Base-by-base conservation (phyloP, 2,797 vertebrate genomes). In the Sebastiscus tertius region DNA sequence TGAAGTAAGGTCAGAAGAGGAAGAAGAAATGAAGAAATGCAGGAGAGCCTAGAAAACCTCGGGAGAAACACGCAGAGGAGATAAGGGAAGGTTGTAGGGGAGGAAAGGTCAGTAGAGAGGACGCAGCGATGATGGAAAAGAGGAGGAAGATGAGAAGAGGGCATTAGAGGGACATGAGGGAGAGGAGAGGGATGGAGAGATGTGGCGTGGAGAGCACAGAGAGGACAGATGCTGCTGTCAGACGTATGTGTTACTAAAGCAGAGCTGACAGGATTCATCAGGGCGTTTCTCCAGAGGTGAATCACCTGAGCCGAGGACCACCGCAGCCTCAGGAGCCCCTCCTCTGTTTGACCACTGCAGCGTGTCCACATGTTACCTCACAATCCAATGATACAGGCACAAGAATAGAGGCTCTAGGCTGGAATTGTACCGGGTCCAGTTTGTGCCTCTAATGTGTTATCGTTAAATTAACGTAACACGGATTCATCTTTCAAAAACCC, bases 241-340 rank as follows among this genome's bases (percentile, higher is more conserved):
- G 16, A 89, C n/a, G 31, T 42, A 78, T 72, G 72, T 80, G 82
- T 84, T 75, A 55, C 75, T 49, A 78, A 89, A 93, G 86, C 80
- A 42, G 75, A 86, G 83, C 79, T 69, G 91, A 90, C 91, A 87
- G 86, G 72, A 77, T 64, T 81, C 36, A 33, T 84, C 88, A 71
- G 75, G 72, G 14, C n/a, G 39, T 87, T 80, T 74, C 84, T 81
- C 83, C 65, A 68, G 85, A 74, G 80, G 84, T 77, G 79, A 80
- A 76, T 72, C 85, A 85, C 85, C 87, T 85, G 83, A 69, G 27
- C 67, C 0, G 27, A 68, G 55, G 54, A 74, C 10, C 58, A 66
- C 66, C n/a, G 14, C 81, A 20, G 29, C n/a, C 61, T 69, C 68
- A 5, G 31, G 52, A 39, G 64, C 22, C 3, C 13, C 58, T 6